Conservation (phyloP, 2,888 invertebrate genomes). For the Hirtodrosophila alboralis region DNA sequence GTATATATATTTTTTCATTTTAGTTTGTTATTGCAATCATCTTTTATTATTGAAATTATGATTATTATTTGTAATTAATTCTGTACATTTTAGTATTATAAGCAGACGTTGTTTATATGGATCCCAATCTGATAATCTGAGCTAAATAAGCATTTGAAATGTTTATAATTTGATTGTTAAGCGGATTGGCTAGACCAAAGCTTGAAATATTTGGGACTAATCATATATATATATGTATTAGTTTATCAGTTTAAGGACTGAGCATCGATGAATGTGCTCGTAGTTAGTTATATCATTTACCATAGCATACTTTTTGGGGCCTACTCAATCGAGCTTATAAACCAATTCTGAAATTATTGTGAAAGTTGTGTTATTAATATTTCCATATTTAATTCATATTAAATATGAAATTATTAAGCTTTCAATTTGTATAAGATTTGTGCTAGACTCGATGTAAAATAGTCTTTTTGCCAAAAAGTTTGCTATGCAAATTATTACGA, state of each 20-base stretch:
- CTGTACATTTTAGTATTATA: slow-evolving; percentile 31
- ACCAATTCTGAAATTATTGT: too few relatives aligned
- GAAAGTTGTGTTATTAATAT: too few relatives aligned
- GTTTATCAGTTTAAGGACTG: too few relatives aligned
- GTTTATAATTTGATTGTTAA: neutral
- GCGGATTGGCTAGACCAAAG: neutral
- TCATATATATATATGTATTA: too few relatives aligned
- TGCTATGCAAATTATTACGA: neutral
- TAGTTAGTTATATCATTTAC: neutral
- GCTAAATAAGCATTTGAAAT: slow-evolving; percentile 7
- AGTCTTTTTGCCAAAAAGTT: neutral
- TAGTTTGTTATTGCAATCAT: slow-evolving; percentile 36
- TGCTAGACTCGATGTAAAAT: too few relatives aligned
- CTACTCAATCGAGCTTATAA: too few relatives aligned
- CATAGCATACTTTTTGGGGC: slow-evolving; percentile 15
- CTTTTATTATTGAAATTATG: slow-evolving; percentile 22
- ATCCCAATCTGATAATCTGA: slow-evolving; percentile 1
- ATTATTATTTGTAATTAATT: slow-evolving; percentile 26
- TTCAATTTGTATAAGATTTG: too few relatives aligned
- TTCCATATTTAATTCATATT: too few relatives aligned
- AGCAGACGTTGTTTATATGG: slow-evolving; percentile 6
- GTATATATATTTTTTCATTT: slow-evolving; percentile 21
- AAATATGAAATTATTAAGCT: too few relatives aligned
- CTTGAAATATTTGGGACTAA: neutral
- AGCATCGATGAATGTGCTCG: too few relatives aligned